Evolutionary conservation across 2,888 invertebrate genomes (phyloP).

Genomic region (Molorchus minor): DNA sequence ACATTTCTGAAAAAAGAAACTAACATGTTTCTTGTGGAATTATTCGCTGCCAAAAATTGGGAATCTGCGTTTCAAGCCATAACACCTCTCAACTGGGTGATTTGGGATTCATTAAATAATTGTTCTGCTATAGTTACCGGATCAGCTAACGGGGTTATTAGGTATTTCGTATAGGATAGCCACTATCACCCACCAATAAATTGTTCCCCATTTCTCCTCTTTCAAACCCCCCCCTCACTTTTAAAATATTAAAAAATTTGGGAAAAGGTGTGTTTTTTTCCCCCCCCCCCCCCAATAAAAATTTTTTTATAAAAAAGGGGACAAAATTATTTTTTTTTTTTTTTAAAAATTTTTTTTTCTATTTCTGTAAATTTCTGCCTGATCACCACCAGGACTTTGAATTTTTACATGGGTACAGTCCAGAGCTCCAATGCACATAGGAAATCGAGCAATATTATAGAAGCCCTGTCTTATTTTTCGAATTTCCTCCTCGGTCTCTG

Average conservation of each 20-base stretch:
- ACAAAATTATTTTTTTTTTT: neutral
- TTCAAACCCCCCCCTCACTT: neutral
- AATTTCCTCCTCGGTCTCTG: neutral
- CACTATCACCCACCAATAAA: neutral
- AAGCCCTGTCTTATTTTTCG: neutral
- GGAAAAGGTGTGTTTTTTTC: neutral
- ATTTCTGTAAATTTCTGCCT: conserved; percentile 3
- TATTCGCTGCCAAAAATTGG: neutral
- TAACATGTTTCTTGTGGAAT: neutral
- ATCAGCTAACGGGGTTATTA: neutral
- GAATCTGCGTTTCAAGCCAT: neutral
- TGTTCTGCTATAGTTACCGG: neutral
- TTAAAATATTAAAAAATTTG: neutral
- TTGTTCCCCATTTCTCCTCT: no score
- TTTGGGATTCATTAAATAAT: conserved; percentile 2
- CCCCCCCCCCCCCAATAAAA: neutral
- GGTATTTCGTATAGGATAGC: neutral
- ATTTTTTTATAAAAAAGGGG: neutral
- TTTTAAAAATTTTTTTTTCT: neutral
- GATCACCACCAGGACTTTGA: neutral
- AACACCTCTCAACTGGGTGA: neutral
- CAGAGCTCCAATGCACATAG: neutral
- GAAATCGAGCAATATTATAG: no score
- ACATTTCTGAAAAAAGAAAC: neutral
- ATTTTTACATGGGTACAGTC: conserved; percentile 5